Percentiles rank a stretch among this genome's conserved stretches.
Conservation (phyloP, 35 echinoderm and acorn worm genomes). For the Ophioderma brevispina region DNA sequence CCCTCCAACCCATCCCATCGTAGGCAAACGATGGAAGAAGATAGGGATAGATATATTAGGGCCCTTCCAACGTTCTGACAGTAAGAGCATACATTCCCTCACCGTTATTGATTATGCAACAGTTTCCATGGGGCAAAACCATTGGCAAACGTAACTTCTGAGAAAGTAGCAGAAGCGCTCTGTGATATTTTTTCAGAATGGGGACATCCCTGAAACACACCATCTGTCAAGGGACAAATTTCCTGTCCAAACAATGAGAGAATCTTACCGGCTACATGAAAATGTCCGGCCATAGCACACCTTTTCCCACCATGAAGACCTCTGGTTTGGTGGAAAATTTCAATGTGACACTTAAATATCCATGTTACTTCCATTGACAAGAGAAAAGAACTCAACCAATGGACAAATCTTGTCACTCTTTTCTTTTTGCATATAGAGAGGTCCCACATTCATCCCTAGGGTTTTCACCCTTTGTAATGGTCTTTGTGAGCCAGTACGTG, state of each 20-base stretch:
- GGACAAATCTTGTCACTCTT: slow-evolving; percentile 5
- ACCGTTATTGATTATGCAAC: slow-evolving; percentile 62
- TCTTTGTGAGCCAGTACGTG: not conserved
- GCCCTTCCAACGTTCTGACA: slow-evolving; percentile 48
- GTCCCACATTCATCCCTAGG: not conserved
- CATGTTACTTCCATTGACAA: not conserved
- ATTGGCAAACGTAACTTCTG: slow-evolving; percentile 24
- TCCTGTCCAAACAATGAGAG: slow-evolving; percentile 5
- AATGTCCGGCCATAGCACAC: too few relatives aligned
- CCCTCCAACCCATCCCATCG: slow-evolving; percentile 39
- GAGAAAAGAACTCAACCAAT: not conserved
- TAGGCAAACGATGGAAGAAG: slow-evolving; percentile 55
- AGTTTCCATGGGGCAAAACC: slow-evolving; percentile 62
- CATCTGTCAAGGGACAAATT: slow-evolving; percentile 56
- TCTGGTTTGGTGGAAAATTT: not conserved
- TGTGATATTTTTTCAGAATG: slow-evolving; percentile 49
- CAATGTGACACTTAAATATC: not conserved
- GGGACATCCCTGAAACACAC: slow-evolving; percentile 51
- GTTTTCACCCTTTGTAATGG: slow-evolving; percentile 20
- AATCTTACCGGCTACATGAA: too few relatives aligned
- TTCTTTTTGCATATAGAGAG: slow-evolving; percentile 32
- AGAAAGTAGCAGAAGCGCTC: slow-evolving; percentile 64
- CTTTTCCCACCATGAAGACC: too few relatives aligned
- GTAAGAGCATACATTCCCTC: slow-evolving; percentile 57
- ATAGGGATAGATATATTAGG: slow-evolving; percentile 74